Percentiles rank a stretch among this genome's conserved stretches.
Evolutionary conservation across 2,113 vertebrate species (phyloP).

Genomic region (Rhinolophus sinicus): DNA sequence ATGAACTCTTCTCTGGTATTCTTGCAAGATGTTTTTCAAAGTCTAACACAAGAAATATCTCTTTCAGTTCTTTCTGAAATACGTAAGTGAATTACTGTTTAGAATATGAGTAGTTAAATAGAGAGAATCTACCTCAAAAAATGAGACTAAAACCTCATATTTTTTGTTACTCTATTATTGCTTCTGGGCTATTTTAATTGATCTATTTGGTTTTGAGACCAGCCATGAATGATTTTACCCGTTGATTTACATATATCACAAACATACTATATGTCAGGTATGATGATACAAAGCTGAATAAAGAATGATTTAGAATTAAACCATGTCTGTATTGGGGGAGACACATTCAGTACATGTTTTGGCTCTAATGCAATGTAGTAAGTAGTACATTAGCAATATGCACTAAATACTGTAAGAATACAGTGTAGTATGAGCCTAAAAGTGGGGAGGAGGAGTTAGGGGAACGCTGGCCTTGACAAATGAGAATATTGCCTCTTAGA

Average conservation of each 20-base stretch:
- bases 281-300: not conserved
- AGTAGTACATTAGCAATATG: not conserved
- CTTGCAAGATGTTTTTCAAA: constrained; percentile 20
- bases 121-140: not conserved
- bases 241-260: not conserved
- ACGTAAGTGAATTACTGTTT: not conserved
- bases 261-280: not conserved
- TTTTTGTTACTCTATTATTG: not conserved
- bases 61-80: constrained; percentile 20
- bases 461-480: not conserved
- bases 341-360: not conserved
- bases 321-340: not conserved
- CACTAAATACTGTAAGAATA: not conserved
- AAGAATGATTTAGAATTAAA: not conserved
- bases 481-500: not conserved
- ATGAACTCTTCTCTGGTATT: constrained; percentile 11
- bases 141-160: not conserved
- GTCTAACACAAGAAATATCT: not conserved
- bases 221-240: not conserved
- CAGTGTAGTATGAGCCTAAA: not conserved
- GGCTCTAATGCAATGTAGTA: not conserved
- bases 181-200: constrained; percentile 20
- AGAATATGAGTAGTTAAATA: not conserved
- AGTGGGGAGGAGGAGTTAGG: not conserved
- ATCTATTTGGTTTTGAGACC: not conserved